Evolutionary conservation across 1,140 invertebrate species (phyloP).

Genomic region (Arion vulgaris): DNA sequence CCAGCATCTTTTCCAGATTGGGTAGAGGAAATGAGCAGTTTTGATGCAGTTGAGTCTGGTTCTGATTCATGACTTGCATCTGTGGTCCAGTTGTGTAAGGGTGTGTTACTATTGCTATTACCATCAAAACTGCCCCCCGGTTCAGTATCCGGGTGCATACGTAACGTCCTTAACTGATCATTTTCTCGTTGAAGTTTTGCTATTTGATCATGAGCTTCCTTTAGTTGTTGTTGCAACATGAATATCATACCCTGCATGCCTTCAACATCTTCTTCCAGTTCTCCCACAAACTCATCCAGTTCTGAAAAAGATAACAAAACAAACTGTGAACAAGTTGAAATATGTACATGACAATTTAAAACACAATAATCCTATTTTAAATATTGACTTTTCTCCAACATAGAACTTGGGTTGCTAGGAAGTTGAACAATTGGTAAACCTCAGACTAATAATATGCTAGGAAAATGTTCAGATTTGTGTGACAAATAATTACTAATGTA

Average conservation of each 20-base stretch:
- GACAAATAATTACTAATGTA: too few species aligned
- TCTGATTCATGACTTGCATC: conserved; percentile 19
- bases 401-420: too few species aligned
- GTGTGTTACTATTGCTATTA: neutral
- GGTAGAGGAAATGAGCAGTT: neutral
- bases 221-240: conserved; percentile 91
- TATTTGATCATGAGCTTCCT: conserved; percentile 67
- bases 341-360: neutral
- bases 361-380: neutral
- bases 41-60: neutral
- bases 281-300: conserved; percentile 94
- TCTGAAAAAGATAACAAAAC: conserved; percentile 77
- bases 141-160: conserved; percentile 27
- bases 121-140: conserved; percentile 14
- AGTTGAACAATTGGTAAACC: too few species aligned
- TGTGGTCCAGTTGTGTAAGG: conserved; percentile 17
- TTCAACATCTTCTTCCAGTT: conserved; percentile 97
- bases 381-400: neutral
- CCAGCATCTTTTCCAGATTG: conserved; percentile 17
- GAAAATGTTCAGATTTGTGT: too few species aligned
- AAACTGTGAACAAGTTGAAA: conserved; percentile 7
- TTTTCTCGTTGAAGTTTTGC: conserved; percentile 61
- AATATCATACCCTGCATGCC: conserved; percentile 98
- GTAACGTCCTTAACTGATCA: conserved; percentile 46
- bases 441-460: too few species aligned